phyloP scores from a whole-genome alignment of 2,888 invertebrate species.

The Philonicus albiceps region DNA sequence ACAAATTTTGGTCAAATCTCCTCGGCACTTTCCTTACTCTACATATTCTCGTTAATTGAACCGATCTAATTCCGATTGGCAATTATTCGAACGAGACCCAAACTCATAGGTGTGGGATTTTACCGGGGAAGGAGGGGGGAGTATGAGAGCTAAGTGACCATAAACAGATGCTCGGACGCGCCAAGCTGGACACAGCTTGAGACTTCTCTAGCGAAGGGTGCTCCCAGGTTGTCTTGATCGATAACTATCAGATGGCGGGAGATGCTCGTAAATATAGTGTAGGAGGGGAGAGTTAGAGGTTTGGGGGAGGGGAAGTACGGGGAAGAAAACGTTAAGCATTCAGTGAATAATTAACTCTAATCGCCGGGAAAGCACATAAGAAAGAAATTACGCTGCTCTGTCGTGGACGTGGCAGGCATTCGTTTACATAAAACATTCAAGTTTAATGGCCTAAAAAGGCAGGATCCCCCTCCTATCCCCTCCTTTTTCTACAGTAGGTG shows the following conservation, averaged over 20 bases:
- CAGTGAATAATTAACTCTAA: conserved; percentile 27
- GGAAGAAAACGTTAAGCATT: not conserved
- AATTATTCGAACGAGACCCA: not conserved
- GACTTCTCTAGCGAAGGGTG: not conserved
- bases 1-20: not conserved
- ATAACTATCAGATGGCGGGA: not conserved
- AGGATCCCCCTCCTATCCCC: not conserved
- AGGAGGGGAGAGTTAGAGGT: not conserved
- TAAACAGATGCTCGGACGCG: not conserved
- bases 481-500: not conserved
- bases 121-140: not conserved
- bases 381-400: conserved; percentile 11
- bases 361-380: conserved; percentile 22
- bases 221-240: not conserved
- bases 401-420: conserved; percentile 26
- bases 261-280: not conserved
- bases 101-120: not conserved
- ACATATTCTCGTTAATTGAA: not conserved
- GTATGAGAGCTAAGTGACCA: not conserved
- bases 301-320: not conserved
- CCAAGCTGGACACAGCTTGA: not conserved
- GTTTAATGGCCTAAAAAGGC: conserved; percentile 25
- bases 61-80: not conserved
- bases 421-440: conserved; percentile 29
- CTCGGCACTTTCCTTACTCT: not conserved